Evolutionary conservation across 1,140 invertebrate species (phyloP).

Genomic region (Apis mellifera): Amel_HAv3.1 CM009945.2:6179001-6179500

Average conservation of each 20-base stretch:
- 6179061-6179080: conserved; percentile 14
- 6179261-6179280: conserved; percentile 3
- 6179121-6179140: background rate
- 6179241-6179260: background rate
- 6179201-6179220: background rate
- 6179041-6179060: conserved; percentile 51
- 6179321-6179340: no score
- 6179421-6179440: no score
- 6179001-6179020: conserved; percentile 17
- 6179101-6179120: background rate
- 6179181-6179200: background rate
- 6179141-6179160: conserved; percentile 2
- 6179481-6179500: no score
- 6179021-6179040: conserved; percentile 11
- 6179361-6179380: no score
- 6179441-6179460: no score
- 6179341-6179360: no score
- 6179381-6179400: no score
- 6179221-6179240: background rate
- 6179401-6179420: no score
- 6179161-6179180: background rate
- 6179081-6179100: conserved; percentile 20
- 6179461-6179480: no score
- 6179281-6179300: no score
- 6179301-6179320: no score